Evolutionary conservation across 2,888 invertebrate species (phyloP).

Genomic region (Alsophila aescularia): DNA sequence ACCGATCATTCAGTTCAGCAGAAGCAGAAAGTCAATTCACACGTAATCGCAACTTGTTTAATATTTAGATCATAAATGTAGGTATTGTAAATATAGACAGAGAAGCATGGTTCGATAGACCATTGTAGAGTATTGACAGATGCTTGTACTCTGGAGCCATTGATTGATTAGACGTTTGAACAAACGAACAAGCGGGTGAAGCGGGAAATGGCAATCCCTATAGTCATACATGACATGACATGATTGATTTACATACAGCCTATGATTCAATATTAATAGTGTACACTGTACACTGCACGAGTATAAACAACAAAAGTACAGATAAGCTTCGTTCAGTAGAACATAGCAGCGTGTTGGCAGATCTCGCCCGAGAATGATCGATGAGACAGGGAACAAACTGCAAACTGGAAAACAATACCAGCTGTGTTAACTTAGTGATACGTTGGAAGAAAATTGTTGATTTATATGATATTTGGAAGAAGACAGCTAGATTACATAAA

Average conservation of each 20-base stretch:
- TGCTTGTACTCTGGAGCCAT: background rate
- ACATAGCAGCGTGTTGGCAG: slow-evolving; percentile 9
- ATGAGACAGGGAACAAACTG: background rate
- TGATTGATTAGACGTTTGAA: slow-evolving; percentile 32
- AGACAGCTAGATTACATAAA: too few species aligned
- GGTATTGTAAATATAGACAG: background rate
- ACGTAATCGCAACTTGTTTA: too few species aligned
- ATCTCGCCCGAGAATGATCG: background rate
- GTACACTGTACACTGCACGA: background rate
- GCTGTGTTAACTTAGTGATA: too few species aligned
- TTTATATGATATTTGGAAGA: too few species aligned
- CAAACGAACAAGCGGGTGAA: slow-evolving; percentile 2
- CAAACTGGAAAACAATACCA: background rate
- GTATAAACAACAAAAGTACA: background rate
- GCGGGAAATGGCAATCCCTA: background rate
- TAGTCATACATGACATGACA: background rate
- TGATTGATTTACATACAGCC: slow-evolving; percentile 3
- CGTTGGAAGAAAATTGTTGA: too few species aligned
- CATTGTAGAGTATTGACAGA: background rate
- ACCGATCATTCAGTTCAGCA: too few species aligned
- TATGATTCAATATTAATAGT: background rate
- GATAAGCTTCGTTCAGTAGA: slow-evolving; percentile 12
- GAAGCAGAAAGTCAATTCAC: too few species aligned
- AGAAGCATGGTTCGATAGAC: too few species aligned
- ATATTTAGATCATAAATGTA: too few species aligned